Base-by-base conservation (phyloP, 1,140 invertebrate species). In the Trachymyrmex septentrionalis region DNA sequence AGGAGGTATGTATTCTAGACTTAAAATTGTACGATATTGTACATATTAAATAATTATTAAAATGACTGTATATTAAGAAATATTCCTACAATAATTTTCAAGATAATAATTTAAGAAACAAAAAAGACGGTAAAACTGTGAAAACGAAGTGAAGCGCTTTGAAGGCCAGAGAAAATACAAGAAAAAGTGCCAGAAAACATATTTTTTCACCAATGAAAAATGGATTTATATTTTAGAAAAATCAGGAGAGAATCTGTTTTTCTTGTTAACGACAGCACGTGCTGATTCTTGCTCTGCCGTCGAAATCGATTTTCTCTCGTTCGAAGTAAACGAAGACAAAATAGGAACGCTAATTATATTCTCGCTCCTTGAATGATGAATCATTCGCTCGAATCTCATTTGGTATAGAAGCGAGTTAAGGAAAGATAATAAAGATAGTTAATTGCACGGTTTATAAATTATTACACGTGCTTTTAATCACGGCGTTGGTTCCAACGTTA, bases 221-320 rank as follows among this genome's bases (percentile, higher is more conserved):
- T 38, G 10, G 24, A 84, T 75, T 75, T 75, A 73, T 73, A 34
- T 73, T 61, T 81, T 12, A 21, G 19, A 69, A 72, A 67, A 53
- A 24, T 81, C 30, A 38, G 34, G 14, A 30, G 16, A 86, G 27
- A 66, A 59, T 86, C 86, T 87, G 84, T n/a, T n/a, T n/a, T n/a
- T n/a, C 12, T 86, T 86, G 48, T 87, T 69, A 86, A 14, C 10
- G 50, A 30, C 24, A 59, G 63, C 76, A 64, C 76, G 76, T 86
- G 85, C 63, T 38, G 80, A 16, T 53, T 3, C 63, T 66, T 34
- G 48, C 50, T 48, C n/a, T 27, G 34, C 21, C 69, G n/a, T 73
- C 55, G n/a, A 73, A 50, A 61, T 48, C 80, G 38, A 48, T 75
- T 55, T 61, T 73, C 69, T 73, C 38, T 63, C 38, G 6, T 27